Evolutionary conservation across 2,797 vertebrate species (phyloP).

Genomic region (Notolabrus celidotus): DNA sequence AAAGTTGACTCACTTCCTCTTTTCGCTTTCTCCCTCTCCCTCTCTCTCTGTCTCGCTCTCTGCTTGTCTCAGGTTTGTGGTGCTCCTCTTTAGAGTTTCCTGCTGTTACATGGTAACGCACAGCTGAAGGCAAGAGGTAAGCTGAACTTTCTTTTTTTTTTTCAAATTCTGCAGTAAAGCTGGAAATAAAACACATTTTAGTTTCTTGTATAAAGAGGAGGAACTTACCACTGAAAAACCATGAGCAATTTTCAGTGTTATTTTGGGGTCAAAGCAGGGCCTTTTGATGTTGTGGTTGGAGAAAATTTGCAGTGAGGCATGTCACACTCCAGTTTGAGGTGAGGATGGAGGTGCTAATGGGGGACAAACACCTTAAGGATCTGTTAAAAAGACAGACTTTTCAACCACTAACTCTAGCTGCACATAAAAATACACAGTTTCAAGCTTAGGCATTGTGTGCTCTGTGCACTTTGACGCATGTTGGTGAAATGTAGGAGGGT

Average conservation of each 20-base stretch:
- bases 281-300: conserved; percentile 33
- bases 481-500: conserved; percentile 24
- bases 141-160: conserved; percentile 22
- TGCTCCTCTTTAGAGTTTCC: conserved; percentile 79
- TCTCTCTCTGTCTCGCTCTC: conserved; percentile 31
- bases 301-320: conserved; percentile 30
- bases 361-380: conserved; percentile 10
- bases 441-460: conserved; percentile 19
- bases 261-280: conserved; percentile 16
- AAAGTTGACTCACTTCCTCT: conserved; percentile 73
- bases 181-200: background rate
- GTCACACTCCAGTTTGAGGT: conserved; percentile 24
- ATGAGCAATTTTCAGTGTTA: background rate
- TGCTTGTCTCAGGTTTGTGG: conserved; percentile 71
- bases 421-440: conserved; percentile 5
- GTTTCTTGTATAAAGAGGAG: conserved; percentile 11
- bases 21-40: conserved; percentile 59
- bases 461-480: conserved; percentile 14
- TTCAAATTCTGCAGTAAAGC: background rate
- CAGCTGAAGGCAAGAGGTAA: conserved; percentile 82
- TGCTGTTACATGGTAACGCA: conserved; percentile 83
- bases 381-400: conserved; percentile 26
- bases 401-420: conserved; percentile 9
- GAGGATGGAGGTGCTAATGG: conserved; percentile 22
- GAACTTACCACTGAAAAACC: conserved; percentile 1